Base-by-base conservation (phyloP, 2,797 vertebrate species). In the Varecia variegata region DNA sequence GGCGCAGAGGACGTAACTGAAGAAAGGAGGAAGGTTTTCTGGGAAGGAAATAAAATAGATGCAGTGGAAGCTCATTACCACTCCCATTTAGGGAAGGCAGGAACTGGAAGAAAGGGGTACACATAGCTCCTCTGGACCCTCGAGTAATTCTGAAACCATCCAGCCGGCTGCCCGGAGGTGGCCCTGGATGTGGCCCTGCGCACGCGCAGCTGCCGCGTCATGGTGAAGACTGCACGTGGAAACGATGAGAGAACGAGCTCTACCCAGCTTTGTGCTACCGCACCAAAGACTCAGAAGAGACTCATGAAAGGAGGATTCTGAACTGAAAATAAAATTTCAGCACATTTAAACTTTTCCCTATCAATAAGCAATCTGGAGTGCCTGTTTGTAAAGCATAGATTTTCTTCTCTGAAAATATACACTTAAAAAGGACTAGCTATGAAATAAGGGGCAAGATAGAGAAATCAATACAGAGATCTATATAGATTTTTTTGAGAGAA, bases 101-200 rank as follows among this genome's bases (percentile, higher is more conserved):
- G 35, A 90, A 21, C 9, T 13, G 0, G 21, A 70, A 38, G 20
- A 6, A 25, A 82, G 12, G 23, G 27, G 15, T 5, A 3, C 11
- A 1, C 0, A 1, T 18, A 15, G 5, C 6, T 27, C 1, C 1
- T 38, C 35, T 25, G 15, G 18, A 9, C 15, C 23, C 13, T 8
- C 0, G 0, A 27, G 10, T 18, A 43, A 35, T 20, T 65, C 13
- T 3, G 2, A 77, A 47, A 30, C 15, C 6, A 3, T 3, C 10
- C 2, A 2, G 27, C 4, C 3, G 12, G 38, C 21, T 20, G 0
- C 58, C 15, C 1, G 1, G 30, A 21, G 23, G 25, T 35, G 32
- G 4, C 7, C 23, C 38, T 23, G 10, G 67, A 65, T 27, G 54
- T 12, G 54, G 18, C 45, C 71, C 71, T 74, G 74, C 81, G 8